Base-by-base conservation (phyloP, 2,797 vertebrate species). In the Kryptopterus vitreolus region DNA sequence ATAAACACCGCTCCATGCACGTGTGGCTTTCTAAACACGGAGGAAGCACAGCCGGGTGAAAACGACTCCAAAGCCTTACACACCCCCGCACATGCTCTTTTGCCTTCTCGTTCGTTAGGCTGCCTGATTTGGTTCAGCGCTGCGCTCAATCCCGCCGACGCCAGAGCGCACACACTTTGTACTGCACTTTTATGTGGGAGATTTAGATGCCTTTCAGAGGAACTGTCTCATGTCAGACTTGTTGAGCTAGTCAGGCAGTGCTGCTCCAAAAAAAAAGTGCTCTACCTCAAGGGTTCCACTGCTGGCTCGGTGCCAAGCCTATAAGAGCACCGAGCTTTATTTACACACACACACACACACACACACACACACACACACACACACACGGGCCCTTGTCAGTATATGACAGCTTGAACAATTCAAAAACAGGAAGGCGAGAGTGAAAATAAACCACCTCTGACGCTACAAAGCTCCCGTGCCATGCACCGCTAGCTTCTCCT, bases 201-300 rank as follows among this genome's bases (percentile, higher is more conserved):
- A 63, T 46, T 38, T 65, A 20, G 71, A 72, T 65, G 68, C 66
- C 72, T 75, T 79, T 82, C 48, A 57, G 69, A 82, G 13, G 76
- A 76, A 86, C 85, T 66, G 87, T 86, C 85, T 84, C 35, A 71
- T 86, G 88, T 85, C 71, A 86, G 87, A 84, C 84, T 87, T 85
- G 70, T 87, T 29, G 82, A 85, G 87, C 85, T 88, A 38, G 85
- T 79, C 86, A 80, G 84, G 83, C 89, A 84, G 82, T 87, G 76
- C 86, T 83, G 82, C 86, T 84, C 81, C n/a, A n/a, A n/a, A n/a
- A n/a, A n/a, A n/a, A 85, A 79, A 74, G 88, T 29, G 83, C 84
- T 86, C 86, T 71, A 85, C 86, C 85, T 88, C 0, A 72, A 82
- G 87, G 89, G 88, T 74, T 77, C 72, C n/a, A 11, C 72, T 82